Conservation (phyloP, 2,797 vertebrate genomes). For the Tamandua tetradactyla region DNA sequence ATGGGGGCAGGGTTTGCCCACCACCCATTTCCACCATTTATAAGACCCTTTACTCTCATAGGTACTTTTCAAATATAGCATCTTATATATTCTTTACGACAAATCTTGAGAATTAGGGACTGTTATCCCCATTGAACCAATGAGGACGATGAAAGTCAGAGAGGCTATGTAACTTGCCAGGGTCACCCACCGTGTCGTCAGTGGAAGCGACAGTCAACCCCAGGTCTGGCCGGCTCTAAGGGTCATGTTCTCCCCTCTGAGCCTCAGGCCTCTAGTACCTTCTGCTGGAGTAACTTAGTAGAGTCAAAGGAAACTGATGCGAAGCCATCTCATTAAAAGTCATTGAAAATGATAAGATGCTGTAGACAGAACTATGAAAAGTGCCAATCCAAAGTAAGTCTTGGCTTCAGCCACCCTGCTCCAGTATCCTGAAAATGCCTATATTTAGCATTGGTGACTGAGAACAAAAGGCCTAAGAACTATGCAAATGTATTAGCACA, state of each 20-base stretch:
- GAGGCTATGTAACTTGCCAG: not conserved
- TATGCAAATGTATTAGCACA: not conserved
- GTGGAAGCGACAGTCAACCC: not conserved
- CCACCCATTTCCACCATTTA: not conserved
- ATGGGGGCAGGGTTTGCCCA: not conserved
- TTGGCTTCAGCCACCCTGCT: not conserved
- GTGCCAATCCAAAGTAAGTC: not conserved
- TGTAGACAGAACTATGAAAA: not conserved
- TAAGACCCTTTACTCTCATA: not conserved
- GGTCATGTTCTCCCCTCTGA: not conserved
- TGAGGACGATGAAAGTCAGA: not conserved
- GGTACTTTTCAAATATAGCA: not conserved
- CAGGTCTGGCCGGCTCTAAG: not conserved
- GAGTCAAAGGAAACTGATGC: not conserved
- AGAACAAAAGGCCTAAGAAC: not conserved
- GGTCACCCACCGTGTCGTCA: not conserved
- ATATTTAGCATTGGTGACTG: not conserved
- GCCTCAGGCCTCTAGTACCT: not conserved
- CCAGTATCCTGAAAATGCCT: not conserved
- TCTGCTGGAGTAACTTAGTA: conserved; percentile 12
- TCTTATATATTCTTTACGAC: not conserved
- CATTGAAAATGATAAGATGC: no score
- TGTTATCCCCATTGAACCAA: not conserved
- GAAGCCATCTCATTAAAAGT: not conserved
- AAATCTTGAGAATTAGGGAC: not conserved